Conservation (phyloP, 1,140 invertebrate genomes). For the Coptotermes formosanus region DNA sequence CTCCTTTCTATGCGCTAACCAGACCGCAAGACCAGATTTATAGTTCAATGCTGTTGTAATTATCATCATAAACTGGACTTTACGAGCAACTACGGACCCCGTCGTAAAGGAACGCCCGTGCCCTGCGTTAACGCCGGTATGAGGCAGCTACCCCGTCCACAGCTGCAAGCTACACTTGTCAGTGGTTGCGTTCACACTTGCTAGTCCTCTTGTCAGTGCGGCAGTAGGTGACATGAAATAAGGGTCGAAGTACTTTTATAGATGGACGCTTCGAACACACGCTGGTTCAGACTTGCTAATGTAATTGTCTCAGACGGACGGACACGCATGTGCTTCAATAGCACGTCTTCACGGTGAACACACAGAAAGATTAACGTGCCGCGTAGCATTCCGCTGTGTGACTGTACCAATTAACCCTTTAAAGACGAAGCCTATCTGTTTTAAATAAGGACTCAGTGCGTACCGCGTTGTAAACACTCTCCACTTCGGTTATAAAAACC, state of each 20-base stretch:
- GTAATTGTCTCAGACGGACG: background rate
- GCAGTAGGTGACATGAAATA: background rate
- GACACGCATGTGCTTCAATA: no score
- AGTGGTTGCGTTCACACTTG: background rate
- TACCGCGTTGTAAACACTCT: no score
- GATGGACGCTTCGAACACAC: background rate
- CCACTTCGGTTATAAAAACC: no score
- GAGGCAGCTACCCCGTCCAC: background rate
- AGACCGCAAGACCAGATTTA: constrained; percentile 23
- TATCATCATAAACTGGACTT: constrained; percentile 33
- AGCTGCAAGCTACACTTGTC: background rate
- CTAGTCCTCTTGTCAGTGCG: background rate
- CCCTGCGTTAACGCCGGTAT: background rate
- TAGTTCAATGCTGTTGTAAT: constrained; percentile 32
- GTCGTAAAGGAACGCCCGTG: constrained; percentile 30
- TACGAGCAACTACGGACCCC: constrained; percentile 28
- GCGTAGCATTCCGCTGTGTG: no score
- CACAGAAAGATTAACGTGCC: no score
- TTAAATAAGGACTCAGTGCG: no score
- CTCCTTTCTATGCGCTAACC: background rate
- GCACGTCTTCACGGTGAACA: no score
- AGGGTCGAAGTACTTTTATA: background rate
- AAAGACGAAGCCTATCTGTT: no score
- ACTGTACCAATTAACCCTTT: no score
- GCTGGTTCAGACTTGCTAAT: background rate